These are phyloP conservation scores for Trichoplax adhaerens DNA, from an alignment of 37 sponge, comb jelly and placozoan genomes.

Conservation along the genomic window DNA sequence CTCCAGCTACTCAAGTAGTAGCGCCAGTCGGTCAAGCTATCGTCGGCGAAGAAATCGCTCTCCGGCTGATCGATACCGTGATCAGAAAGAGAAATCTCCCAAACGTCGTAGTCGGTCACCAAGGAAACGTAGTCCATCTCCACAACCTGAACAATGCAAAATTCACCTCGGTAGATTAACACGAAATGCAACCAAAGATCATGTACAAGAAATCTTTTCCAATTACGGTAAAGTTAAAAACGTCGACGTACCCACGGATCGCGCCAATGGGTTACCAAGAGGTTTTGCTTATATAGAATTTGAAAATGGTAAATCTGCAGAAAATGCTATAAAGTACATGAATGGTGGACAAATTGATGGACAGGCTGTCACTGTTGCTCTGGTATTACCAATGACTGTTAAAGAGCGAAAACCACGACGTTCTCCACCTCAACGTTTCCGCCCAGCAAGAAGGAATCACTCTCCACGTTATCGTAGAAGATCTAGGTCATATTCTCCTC, in stretches of 20 bases:
- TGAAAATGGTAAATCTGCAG: conserved; percentile 30
- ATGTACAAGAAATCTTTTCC: conserved; percentile 60
- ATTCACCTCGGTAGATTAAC: conserved; percentile 49
- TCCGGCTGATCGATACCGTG: background rate
- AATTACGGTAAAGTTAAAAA: conserved; percentile 43
- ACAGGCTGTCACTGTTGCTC: conserved; percentile 27
- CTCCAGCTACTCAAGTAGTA: conserved; percentile 11
- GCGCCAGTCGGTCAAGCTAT: background rate
- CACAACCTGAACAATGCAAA: conserved; percentile 37
- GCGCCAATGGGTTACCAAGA: conserved; percentile 32
- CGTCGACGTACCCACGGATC: conserved; percentile 57
- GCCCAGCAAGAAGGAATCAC: background rate
- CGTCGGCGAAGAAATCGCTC: conserved; percentile 12
- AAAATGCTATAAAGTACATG: conserved; percentile 48
- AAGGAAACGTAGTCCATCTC: conserved; percentile 10
- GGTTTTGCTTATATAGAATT: conserved; percentile 70
- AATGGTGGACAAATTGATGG: conserved; percentile 73
- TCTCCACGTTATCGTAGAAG: conserved; percentile 8
- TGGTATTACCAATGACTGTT: conserved; percentile 33
- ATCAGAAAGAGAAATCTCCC: no score
- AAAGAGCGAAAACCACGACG: conserved; percentile 7
- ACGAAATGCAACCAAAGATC: conserved; percentile 51
- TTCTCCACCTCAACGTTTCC: conserved; percentile 1
- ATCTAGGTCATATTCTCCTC: background rate
- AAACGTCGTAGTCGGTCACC: background rate